Evolutionary conservation across 1,140 invertebrate species (phyloP).

Genomic region (Pogonomyrmex californicus): DNA sequence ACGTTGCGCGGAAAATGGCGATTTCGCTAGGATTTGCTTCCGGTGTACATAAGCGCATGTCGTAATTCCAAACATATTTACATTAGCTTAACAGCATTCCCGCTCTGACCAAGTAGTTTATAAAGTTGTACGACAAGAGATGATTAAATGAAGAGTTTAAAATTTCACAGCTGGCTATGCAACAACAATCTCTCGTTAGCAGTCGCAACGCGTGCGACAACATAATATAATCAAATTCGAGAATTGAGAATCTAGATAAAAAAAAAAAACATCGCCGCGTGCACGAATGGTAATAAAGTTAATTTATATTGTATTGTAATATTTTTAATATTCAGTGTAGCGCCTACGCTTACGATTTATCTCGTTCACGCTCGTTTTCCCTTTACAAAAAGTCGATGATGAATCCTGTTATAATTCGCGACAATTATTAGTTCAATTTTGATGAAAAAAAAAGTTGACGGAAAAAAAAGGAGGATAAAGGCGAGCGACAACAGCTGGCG

Average conservation of each 20-base stretch:
- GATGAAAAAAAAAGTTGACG: neutral
- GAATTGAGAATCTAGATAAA: neutral
- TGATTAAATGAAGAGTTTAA: constrained; percentile 52
- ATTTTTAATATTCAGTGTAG: constrained; percentile 31
- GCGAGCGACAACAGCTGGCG: constrained; percentile 43
- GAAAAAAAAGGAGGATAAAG: neutral
- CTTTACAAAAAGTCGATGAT: neutral
- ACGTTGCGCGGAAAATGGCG: constrained; percentile 48
- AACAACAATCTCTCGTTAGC: constrained; percentile 34
- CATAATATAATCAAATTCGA: constrained; percentile 21
- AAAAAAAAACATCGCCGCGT: neutral
- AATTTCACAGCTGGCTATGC: constrained; percentile 22
- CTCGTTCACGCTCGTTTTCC: neutral
- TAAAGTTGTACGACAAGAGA: constrained; percentile 46
- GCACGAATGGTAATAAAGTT: constrained; percentile 24
- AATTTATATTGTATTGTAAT: constrained; percentile 7
- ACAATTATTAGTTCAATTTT: constrained; percentile 41
- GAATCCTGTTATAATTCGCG: neutral
- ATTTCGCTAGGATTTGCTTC: constrained; percentile 31
- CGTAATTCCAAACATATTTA: constrained; percentile 54
- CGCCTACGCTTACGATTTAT: neutral
- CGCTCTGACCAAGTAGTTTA: constrained; percentile 47
- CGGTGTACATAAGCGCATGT: constrained; percentile 21
- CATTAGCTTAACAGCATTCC: constrained; percentile 51
- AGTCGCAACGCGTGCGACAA: neutral